Conservation (phyloP, 2,113 vertebrate species). For the Vimba vimba region DNA sequence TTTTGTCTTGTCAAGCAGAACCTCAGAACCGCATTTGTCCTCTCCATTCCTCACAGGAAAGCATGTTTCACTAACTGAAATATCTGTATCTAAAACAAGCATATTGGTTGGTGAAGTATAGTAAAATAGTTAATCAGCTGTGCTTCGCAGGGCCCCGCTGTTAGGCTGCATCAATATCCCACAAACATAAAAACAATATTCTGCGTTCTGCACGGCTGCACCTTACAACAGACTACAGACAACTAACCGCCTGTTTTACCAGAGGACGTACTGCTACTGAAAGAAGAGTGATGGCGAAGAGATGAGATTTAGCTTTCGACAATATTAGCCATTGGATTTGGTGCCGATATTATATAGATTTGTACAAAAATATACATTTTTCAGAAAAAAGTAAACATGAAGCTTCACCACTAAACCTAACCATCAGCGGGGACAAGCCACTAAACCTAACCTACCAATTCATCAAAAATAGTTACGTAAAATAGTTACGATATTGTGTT, state of each 20-base stretch:
- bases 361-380: too few relatives aligned
- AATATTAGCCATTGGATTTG: constrained; percentile 2
- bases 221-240: constrained; percentile 18
- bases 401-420: too few relatives aligned
- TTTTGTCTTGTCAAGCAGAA: not conserved
- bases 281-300: not conserved
- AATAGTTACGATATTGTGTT: not conserved
- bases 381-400: too few relatives aligned
- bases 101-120: constrained; percentile 28
- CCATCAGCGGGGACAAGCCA: too few relatives aligned
- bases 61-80: not conserved
- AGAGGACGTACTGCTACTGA: not conserved
- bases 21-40: not conserved
- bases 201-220: constrained; percentile 22
- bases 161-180: constrained; percentile 36
- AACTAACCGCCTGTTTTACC: constrained; percentile 14
- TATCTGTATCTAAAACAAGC: constrained; percentile 5
- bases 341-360: too few relatives aligned
- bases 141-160: not conserved
- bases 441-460: not conserved
- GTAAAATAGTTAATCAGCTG: constrained; percentile 37
- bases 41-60: not conserved
- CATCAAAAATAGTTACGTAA: not conserved
- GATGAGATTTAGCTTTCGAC: not conserved
- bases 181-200: constrained; percentile 45